A percentile compares a stretch with the other conserved stretches of the same genome.
Evolutionary conservation across 2,888 invertebrate species (phyloP).

Genomic region (Carpatolechia fugitivella): DNA sequence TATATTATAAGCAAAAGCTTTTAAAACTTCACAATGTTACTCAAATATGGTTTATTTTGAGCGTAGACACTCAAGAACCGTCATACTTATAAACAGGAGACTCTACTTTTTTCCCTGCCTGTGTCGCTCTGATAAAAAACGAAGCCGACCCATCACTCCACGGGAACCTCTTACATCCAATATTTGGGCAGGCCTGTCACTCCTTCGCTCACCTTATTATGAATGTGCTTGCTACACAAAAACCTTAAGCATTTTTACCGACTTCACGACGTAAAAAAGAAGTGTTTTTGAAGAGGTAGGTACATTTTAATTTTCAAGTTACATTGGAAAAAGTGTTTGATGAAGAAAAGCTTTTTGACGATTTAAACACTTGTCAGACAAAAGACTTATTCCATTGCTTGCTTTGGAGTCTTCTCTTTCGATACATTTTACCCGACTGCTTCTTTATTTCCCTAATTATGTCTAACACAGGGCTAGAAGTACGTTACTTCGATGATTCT

Average conservation of each 20-base stretch:
- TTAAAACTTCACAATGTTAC: too few relatives aligned
- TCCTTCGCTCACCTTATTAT: conserved; percentile 47
- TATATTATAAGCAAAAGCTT: too few relatives aligned
- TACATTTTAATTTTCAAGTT: too few relatives aligned
- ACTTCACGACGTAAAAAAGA: conserved; percentile 13
- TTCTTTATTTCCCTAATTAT: too few relatives aligned
- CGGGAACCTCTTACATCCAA: conserved; percentile 5
- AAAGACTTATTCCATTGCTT: too few relatives aligned
- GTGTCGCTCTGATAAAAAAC: conserved; percentile 1
- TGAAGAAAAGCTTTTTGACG: too few relatives aligned
- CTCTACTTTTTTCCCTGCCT: conserved; percentile 1
- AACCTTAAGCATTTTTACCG: conserved; percentile 40
- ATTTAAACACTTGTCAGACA: too few relatives aligned
- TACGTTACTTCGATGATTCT: too few relatives aligned
- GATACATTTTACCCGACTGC: too few relatives aligned
- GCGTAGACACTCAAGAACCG: background rate
- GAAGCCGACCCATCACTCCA: conserved; percentile 3
- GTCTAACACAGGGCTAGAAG: too few relatives aligned
- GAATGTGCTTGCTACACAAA: conserved; percentile 50
- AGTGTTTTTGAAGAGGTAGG: background rate
- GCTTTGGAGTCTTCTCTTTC: too few relatives aligned
- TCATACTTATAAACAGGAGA: background rate
- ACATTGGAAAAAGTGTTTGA: too few relatives aligned
- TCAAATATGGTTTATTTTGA: background rate
- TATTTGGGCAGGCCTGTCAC: conserved; percentile 48